A percentile compares a stretch with the other conserved stretches of the same genome.
phyloP scores from a whole-genome alignment of 2,113 vertebrate species.

The Tyrannus savana region DNA sequence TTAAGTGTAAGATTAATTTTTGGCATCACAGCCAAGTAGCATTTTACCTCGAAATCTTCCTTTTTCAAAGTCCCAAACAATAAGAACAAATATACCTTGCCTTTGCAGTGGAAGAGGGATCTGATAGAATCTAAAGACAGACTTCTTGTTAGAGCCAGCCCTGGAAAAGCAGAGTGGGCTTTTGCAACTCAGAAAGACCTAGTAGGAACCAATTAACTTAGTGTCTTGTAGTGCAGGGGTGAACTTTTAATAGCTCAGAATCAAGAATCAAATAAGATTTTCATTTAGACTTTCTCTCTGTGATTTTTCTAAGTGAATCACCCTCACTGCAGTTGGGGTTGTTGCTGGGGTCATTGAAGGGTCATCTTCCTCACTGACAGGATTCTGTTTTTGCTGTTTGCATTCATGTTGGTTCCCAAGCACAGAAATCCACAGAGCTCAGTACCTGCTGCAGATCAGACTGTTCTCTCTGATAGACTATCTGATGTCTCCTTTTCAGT shows the following conservation, averaged over 20 bases:
- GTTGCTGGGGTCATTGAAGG: neutral
- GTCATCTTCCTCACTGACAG: fast-evolving
- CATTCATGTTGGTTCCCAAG: neutral
- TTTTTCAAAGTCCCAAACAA: neutral
- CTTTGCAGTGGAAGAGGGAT: neutral
- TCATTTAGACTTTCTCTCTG: neutral
- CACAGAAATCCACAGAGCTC: neutral
- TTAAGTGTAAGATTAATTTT: neutral
- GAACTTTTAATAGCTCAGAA: neutral
- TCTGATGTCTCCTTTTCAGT: neutral
- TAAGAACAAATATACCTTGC: neutral
- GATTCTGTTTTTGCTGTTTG: neutral
- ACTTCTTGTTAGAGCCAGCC: neutral
- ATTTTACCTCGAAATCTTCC: neutral
- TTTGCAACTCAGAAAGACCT: neutral
- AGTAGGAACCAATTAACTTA: neutral
- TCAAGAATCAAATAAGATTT: neutral
- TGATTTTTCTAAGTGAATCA: neutral
- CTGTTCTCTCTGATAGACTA: neutral
- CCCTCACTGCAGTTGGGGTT: neutral
- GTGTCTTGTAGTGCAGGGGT: neutral
- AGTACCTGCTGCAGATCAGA: neutral
- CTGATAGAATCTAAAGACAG: neutral
- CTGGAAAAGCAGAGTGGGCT: neutral
- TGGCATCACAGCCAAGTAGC: neutral